These are phyloP conservation scores for Actenoides lindsayi DNA, from an alignment of 2,113 vertebrate genomes.

Conservation along the genomic window DNA sequence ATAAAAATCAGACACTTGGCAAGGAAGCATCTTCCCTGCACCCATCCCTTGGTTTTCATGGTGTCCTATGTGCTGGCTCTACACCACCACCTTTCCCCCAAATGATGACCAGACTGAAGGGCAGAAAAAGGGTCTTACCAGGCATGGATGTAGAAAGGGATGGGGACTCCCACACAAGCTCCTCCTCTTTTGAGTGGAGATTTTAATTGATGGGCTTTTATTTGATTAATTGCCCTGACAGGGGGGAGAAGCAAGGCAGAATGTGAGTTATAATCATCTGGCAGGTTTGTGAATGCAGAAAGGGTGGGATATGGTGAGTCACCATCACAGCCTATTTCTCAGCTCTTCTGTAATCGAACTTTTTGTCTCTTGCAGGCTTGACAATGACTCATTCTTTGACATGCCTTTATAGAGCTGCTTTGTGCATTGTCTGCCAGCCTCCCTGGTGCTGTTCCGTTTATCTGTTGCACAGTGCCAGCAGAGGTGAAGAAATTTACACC, in stretches of 20 bases:
- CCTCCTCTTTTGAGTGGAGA: not conserved
- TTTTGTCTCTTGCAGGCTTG: conserved; percentile 51
- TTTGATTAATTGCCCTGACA: conserved; percentile 40
- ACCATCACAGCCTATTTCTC: conserved; percentile 58
- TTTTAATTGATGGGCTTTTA: not conserved
- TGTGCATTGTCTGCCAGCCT: not conserved
- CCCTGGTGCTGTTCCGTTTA: not conserved
- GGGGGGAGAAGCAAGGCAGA: conserved; percentile 37
- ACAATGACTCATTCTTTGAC: conserved; percentile 73
- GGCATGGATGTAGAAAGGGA: not conserved
- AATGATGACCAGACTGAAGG: not conserved
- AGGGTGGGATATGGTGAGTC: conserved; percentile 75
- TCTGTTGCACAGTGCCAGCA: not conserved
- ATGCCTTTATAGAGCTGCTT: conserved; percentile 47
- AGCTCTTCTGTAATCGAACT: conserved; percentile 69
- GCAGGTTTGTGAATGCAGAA: conserved; percentile 45
- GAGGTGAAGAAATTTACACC: not conserved
- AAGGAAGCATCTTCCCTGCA: not conserved
- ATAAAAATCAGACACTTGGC: not conserved
- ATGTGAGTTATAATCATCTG: conserved; percentile 69
- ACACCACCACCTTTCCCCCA: not conserved
- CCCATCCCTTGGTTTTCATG: not conserved
- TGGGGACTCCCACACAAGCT: not conserved
- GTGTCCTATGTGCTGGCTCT: not conserved
- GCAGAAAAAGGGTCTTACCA: not conserved